Conservation (phyloP, 1,140 invertebrate genomes). For the Drosophila mauritiana region DNA sequence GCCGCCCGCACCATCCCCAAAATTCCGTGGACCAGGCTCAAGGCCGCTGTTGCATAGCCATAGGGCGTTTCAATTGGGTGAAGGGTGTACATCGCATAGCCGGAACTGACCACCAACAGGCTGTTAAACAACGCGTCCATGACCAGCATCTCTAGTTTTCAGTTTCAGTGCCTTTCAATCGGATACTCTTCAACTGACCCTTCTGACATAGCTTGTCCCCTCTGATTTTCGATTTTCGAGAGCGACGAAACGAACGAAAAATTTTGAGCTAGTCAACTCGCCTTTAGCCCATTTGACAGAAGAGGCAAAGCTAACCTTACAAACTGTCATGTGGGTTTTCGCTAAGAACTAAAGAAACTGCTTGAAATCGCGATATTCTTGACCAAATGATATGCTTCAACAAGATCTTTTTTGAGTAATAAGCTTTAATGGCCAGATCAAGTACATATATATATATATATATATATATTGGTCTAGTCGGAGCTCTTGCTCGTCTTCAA, state of each 20-base stretch:
- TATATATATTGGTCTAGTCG: too few relatives aligned
- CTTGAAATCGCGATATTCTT: too few relatives aligned
- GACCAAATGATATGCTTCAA: too few relatives aligned
- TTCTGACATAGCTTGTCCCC: neutral
- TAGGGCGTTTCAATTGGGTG: slow-evolving; percentile 64
- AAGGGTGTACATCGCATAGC: slow-evolving; percentile 69
- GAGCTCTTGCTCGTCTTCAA: neutral
- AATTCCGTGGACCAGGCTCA: slow-evolving; percentile 70
- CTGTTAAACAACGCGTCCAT: slow-evolving; percentile 74
- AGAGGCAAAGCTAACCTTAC: neutral
- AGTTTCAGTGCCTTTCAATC: neutral
- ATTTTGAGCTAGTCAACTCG: slow-evolving; percentile 42
- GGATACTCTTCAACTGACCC: neutral
- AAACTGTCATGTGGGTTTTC: neutral
- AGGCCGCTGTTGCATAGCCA: slow-evolving; percentile 60
- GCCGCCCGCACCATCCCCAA: slow-evolving; percentile 61
- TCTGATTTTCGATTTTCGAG: neutral
- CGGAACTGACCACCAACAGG: slow-evolving; percentile 70
- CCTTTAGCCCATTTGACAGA: slow-evolving; percentile 44
- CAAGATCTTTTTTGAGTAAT: too few relatives aligned
- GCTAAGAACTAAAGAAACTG: too few relatives aligned
- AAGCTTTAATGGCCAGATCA: neutral
- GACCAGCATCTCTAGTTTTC: slow-evolving; percentile 35
- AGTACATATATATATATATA: too few relatives aligned
- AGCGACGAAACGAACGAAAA: slow-evolving; percentile 30